Evolutionary conservation across 2,888 invertebrate genomes (phyloP).

Genomic region (Drosophila acutilabella): DNA sequence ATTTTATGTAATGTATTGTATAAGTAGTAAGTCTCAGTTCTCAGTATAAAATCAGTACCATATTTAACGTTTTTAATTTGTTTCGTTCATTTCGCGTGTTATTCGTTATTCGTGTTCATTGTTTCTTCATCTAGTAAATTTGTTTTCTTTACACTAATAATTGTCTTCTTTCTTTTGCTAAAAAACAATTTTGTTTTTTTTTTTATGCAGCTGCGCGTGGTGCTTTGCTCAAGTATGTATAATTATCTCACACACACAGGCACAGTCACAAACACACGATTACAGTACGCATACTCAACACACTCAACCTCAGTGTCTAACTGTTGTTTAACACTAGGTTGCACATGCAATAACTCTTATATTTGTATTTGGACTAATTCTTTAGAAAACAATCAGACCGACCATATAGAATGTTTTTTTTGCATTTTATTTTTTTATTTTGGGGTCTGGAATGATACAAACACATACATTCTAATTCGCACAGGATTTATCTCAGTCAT

Average conservation of each 20-base stretch:
- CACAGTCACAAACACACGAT: constrained; percentile 30
- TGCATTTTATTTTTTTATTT: constrained; percentile 26
- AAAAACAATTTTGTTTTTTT: constrained; percentile 54
- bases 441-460: constrained; percentile 57
- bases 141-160: constrained; percentile 37
- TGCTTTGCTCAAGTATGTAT: constrained; percentile 58
- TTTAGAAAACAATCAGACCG: constrained; percentile 39
- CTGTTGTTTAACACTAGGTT: too few relatives aligned
- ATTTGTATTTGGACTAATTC: constrained; percentile 6
- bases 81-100: constrained; percentile 25
- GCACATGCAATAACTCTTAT: not conserved
- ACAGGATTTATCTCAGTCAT: constrained; percentile 50
- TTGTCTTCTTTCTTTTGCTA: constrained; percentile 32
- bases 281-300: not conserved
- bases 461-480: constrained; percentile 25
- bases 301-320: constrained; percentile 17
- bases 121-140: constrained; percentile 26
- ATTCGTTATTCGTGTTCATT: constrained; percentile 19
- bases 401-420: constrained; percentile 23
- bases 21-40: constrained; percentile 79
- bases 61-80: constrained; percentile 64
- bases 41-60: constrained; percentile 81
- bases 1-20: constrained; percentile 55
- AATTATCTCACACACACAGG: constrained; percentile 22
- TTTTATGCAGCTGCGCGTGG: constrained; percentile 69